Base-by-base conservation (phyloP, 2,113 vertebrate species). In the Corvus hawaiiensis region DNA sequence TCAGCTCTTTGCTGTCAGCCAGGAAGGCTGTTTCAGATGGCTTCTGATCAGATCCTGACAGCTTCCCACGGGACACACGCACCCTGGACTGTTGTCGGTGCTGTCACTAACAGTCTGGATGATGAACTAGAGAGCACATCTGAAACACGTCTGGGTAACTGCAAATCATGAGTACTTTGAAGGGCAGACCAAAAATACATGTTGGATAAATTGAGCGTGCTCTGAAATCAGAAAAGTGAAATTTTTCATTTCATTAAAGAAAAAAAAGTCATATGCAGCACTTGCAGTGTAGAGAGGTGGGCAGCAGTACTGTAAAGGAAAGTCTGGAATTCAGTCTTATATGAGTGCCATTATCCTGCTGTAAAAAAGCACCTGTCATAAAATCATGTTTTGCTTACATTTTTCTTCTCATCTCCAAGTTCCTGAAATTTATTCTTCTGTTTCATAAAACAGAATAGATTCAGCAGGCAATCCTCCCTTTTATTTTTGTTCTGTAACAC, bases 31-130 rank as follows among this genome's bases (percentile, higher is more conserved):
- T 66, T 86, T 93, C 23, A 51, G 27, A 3, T 83, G 43, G 46
- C 33, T 83, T 54, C 64, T 69, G 84, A 46, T 78, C 55, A 61
- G 63, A 78, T 61, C 46, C 46, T 87, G 54, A 23, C 73, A 87
- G 55, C 84, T 68, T 73, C 63, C 63, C 13, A 3, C 1, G 0
- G 64, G 79, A 16, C 9, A 7, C 28, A 3, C 0, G 0, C 30
- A 9, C 28, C 51, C 72, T 27, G 32, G 7, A 1, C 26, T 73
- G 54, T 48, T 37, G 11, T 63, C 46, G 28, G 24, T 58, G 49
- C 71, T 90, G 63, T 71, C 30, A 23, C 33, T 59, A 14, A 2
- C 23, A 20, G 28, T 10, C 44, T 39, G 21, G 44, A 13, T 63
- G 49, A 61, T 56, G 79, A 83, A 58, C 27, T 37, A 6, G 44